Evolutionary conservation across 2,113 vertebrate genomes (phyloP).

Genomic region (Zosterops hypoxanthus): DNA sequence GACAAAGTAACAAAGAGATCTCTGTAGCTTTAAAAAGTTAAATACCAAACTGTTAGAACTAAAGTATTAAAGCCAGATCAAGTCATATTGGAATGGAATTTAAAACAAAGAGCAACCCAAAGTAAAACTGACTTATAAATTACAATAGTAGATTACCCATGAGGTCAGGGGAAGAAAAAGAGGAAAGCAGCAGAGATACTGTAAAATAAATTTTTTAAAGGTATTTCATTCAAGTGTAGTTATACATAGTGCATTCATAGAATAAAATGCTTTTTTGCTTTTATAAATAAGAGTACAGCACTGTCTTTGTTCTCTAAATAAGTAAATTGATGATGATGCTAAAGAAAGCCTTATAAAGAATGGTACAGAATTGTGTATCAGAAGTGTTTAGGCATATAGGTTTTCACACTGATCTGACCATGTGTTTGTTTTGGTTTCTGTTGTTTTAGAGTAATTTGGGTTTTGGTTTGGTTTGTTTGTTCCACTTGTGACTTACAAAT

Average conservation of each 20-base stretch:
- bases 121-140: neutral
- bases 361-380: neutral
- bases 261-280: neutral
- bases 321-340: neutral
- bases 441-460: neutral
- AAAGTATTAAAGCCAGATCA: neutral
- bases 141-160: neutral
- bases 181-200: neutral
- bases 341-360: neutral
- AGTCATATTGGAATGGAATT: neutral
- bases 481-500: neutral
- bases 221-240: neutral
- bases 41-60: neutral
- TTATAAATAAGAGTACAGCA: neutral
- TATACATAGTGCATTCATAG: neutral
- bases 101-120: neutral
- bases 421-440: neutral
- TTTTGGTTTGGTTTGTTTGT: neutral
- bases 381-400: neutral
- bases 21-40: neutral
- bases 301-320: neutral
- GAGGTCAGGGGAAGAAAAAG: neutral
- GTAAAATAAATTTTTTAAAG: neutral
- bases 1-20: neutral
- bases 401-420: neutral